Base-by-base conservation (phyloP, 2,797 vertebrate genomes). In the Buceros bicornis region DNA sequence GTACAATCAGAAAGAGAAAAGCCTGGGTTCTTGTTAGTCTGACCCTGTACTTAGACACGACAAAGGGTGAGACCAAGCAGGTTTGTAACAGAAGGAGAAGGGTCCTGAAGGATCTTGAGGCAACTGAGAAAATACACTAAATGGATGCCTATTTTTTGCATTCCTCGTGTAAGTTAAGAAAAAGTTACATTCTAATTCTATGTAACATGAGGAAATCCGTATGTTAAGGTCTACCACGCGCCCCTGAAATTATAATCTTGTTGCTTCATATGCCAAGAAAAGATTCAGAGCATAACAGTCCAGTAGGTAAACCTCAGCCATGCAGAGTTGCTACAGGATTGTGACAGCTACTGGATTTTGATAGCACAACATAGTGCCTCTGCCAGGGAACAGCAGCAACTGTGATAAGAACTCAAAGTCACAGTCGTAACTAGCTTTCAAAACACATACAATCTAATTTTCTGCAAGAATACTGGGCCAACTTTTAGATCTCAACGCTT, bases 141-240 rank as follows among this genome's bases (percentile, higher is more conserved):
- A 70, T 13, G 13, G 9, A 67, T 33, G 22, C 16, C 48, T 60
- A 40, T 15, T 58, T 50, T 56, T 54, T 54, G 9, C 10, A 62
- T 42, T 76, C 48, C 15, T 71, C 69, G 10, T 40, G 13, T 47
- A 82, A 72, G 10, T 47, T 54, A 47, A 15, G 24, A 43, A 57
- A 60, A 57, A 28, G 10, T 48, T 65, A 50, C 31, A 37, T 73
- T 50, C 33, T 45, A 82, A 87, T 67, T 5, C 35, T 47, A 22
- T 4, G 8, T 20, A 85, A 50, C 4, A 10, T 8, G 31, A 71
- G 6, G 11, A 11, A 28, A 33, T 26, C 11, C 18, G 3, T n/a
- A 48, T 5, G 0, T 16, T 77, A 22, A 8, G 82, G 14, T 19
- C n/a, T 58, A 18, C 5, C 16, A 28, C 0, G 0, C 12, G 89